Percentiles rank a stretch among this genome's conserved stretches.
phyloP scores from a whole-genome alignment of 2,888 invertebrate species.

The Axea sp. region DNA sequence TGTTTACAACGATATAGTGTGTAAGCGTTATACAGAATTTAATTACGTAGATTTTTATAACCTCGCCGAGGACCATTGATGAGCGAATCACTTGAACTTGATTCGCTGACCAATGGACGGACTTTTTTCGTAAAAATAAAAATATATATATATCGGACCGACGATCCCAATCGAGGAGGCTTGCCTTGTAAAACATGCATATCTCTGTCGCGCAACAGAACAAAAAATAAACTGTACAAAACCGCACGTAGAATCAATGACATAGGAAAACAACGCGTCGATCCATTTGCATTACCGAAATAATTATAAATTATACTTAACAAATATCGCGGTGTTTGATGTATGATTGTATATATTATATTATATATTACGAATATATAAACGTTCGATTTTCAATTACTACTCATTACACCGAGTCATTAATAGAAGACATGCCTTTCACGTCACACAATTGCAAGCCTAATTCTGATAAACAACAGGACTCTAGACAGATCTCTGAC shows the following conservation, averaged over 20 bases:
- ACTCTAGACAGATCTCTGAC: conserved; percentile 46
- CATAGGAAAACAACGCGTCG: conserved; percentile 28
- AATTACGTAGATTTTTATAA: conserved; percentile 57
- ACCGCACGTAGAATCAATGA: conserved; percentile 47
- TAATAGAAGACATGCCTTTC: conserved; percentile 49
- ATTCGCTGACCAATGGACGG: conserved; percentile 36
- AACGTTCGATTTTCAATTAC: conserved; percentile 57
- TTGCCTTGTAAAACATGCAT: conserved; percentile 64
- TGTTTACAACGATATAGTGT: conserved; percentile 59
- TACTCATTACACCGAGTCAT: conserved; percentile 45
- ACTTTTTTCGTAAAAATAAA: conserved; percentile 39
- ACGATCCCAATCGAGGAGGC: conserved; percentile 52
- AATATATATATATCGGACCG: conserved; percentile 44
- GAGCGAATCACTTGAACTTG: conserved; percentile 15
- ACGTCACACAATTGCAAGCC: conserved; percentile 55
- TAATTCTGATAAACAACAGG: conserved; percentile 31
- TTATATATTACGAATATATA: conserved; percentile 40
- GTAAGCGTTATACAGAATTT: conserved; percentile 52
- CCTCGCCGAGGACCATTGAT: conserved; percentile 20
- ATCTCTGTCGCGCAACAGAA: conserved; percentile 63
- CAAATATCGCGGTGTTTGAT: conserved; percentile 40
- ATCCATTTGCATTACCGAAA: conserved; percentile 41
- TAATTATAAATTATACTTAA: conserved; percentile 30
- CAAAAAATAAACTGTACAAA: conserved; percentile 57
- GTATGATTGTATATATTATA: conserved; percentile 55